Base-by-base conservation (phyloP, 2,113 vertebrate species). In the Columba livia region DNA sequence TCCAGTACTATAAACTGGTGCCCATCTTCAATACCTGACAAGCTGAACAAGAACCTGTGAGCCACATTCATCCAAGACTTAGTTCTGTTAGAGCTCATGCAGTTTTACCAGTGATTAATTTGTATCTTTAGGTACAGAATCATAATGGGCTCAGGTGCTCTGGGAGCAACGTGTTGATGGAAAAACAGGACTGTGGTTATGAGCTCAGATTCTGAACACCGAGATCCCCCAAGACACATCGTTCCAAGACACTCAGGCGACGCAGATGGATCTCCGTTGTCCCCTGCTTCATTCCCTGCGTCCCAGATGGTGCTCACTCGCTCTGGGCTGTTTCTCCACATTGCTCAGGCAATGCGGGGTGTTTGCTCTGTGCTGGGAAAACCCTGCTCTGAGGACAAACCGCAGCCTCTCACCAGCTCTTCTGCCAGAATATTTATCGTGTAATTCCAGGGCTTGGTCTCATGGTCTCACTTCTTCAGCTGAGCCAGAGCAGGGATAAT, bases 301-400 rank as follows among this genome's bases (percentile, higher is more conserved):
- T 7, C 34, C 38, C 51, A 29, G 32, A 4, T 0, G 19, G 13
- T 8, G 34, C 48, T 47, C 34, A 0, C 60, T 51, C 2, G 0
- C 58, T 16, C 2, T 0, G 5, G 4, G 11, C 26, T 4, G 1
- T 16, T 20, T 11, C 72, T 53, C 42, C 2, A 1, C 47, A 1
- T 3, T 10, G 38, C 28, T 64, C 23, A 2, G 48, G 56, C 31
- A 38, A 38, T 38, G 38, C 38, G 24, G 8, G 21, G 10, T 23
- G 3, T 13, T 34, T 56, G 31, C 53, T 11, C 28, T 0, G 2
- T 10, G 34, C 50, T 28, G 58, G 15, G 23, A 13, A 69, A 74
- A 31, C 24, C 61, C 61, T 31, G 34, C 62, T 54, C 64, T 3
- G 19, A 38, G 79, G n/a, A 36, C 31, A 56, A 54, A 32, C 31